Conservation (phyloP, 2,113 vertebrate genomes). For the Otocyon megalotis region DNA sequence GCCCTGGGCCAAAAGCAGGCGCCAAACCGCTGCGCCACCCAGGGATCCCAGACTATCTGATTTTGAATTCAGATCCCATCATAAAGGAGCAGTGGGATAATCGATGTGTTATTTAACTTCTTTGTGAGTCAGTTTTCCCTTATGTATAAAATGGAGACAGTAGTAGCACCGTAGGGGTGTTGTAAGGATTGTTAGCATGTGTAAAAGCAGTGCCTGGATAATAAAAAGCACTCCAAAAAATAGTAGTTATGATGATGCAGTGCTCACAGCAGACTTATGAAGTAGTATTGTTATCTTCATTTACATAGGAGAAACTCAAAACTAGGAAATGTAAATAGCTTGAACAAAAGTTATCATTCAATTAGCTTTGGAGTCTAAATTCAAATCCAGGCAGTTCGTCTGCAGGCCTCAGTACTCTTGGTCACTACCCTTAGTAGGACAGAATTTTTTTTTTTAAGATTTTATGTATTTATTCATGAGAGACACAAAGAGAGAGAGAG, state of each 20-base stretch:
- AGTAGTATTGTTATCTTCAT: neutral
- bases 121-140: neutral
- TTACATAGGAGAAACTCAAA: neutral
- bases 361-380: neutral
- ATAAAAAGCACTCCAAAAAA: neutral
- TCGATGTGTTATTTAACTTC: neutral
- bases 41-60: neutral
- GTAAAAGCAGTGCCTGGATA: neutral
- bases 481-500: too few species aligned
- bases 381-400: neutral
- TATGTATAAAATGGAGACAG: neutral
- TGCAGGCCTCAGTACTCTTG: neutral
- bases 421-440: neutral
- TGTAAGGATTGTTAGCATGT: neutral
- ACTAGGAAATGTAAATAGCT: neutral
- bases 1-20: too few species aligned
- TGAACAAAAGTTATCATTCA: neutral
- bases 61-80: neutral
- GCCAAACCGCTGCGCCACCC: too few species aligned
- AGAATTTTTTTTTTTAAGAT: too few species aligned
- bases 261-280: neutral
- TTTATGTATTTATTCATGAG: too few species aligned
- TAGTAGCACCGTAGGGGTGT: neutral
- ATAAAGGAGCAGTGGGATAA: neutral
- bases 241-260: neutral